Conservation (phyloP, 2,888 invertebrate species). For the Euzophera pinguis region DNA sequence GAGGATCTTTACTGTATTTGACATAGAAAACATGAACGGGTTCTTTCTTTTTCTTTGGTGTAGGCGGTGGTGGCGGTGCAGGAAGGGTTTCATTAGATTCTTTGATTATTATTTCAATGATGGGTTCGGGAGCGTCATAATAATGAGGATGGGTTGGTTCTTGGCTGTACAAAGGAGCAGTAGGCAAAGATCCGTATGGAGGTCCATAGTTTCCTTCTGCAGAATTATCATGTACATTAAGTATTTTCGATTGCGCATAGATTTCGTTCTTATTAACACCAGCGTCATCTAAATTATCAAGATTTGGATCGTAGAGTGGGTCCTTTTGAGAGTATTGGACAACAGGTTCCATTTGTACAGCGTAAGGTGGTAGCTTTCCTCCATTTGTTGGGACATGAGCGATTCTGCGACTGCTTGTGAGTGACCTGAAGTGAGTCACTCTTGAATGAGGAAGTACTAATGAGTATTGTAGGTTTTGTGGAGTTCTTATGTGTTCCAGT, state of each 20-base stretch:
- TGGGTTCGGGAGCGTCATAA: constrained; percentile 91
- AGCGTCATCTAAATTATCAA: constrained; percentile 68
- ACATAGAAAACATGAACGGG: constrained; percentile 95
- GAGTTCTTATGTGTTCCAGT: constrained; percentile 74
- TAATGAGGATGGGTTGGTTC: constrained; percentile 70
- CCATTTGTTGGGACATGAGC: constrained; percentile 68
- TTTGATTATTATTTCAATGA: constrained; percentile 95
- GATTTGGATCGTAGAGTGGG: constrained; percentile 83
- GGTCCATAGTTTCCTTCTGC: constrained; percentile 70
- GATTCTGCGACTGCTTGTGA: constrained; percentile 76
- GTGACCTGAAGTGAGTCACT: constrained; percentile 73
- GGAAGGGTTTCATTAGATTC: constrained; percentile 92
- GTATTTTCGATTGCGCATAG: constrained; percentile 70
- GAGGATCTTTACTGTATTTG: constrained; percentile 92
- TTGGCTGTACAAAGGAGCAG: constrained; percentile 72
- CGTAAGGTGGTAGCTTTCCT: constrained; percentile 83
- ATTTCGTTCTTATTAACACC: constrained; percentile 68
- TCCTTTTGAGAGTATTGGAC: constrained; percentile 90
- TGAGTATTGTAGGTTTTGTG: constrained; percentile 80
- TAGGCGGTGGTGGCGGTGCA: constrained; percentile 78
- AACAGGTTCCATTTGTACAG: constrained; percentile 89
- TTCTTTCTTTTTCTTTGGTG: constrained; percentile 82
- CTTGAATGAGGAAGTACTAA: constrained; percentile 79
- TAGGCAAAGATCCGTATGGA: constrained; percentile 62
- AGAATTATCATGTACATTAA: constrained; percentile 63